Evolutionary conservation across 1,140 invertebrate genomes (phyloP), one percentile per base, ranked within the genome.

Genomic region (Pollicipes pollicipes): DNA sequence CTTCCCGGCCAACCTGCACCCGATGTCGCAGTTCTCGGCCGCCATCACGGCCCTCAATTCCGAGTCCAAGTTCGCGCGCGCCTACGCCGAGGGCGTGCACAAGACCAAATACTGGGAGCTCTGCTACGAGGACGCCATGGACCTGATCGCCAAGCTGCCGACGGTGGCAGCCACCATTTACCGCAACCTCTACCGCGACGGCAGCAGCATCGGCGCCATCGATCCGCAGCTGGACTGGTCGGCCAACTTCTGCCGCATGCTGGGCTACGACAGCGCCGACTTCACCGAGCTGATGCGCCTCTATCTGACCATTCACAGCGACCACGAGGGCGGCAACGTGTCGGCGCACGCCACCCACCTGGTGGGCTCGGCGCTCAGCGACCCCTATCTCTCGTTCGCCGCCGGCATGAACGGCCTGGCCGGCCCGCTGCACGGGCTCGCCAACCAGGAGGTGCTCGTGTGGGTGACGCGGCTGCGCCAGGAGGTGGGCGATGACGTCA

Each of bases 261-360:
- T 98, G 24, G 95, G 95, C 67, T 97, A 91, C 81, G 89, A 93
- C 70, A 86, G 93, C 76, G 81, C 85, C 17, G 75, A 79, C 75
- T 97, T 98, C 81, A 89, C 88, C 35, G 95, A 98, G 78, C 85
- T 97, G 32, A 88, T 98, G 88, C 85, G 95, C 72, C 84, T 98
- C 26, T 98, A 98, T 78, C 84, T 98, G 72, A 96, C 95, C 68
- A 97, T 98, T 76, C 95, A 98, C 84, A 91, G 86, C 81, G 93
- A 97, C 79, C 93, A 96, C 82, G 93, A 96, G 81, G 93, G 95
- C 74, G 95, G 95, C 74, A 98, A 98, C 79, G 95, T 98, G 0
- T 90, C 88, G 27, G 95, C 95, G 8, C 95, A 98, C 80, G 92
- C 95, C 0, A 90, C 88, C 27, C 95, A 98, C 80, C 83, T 98